These are phyloP conservation scores for Turdus rufiventris DNA, from an alignment of 2,113 vertebrate species.

Conservation along the genomic window DNA sequence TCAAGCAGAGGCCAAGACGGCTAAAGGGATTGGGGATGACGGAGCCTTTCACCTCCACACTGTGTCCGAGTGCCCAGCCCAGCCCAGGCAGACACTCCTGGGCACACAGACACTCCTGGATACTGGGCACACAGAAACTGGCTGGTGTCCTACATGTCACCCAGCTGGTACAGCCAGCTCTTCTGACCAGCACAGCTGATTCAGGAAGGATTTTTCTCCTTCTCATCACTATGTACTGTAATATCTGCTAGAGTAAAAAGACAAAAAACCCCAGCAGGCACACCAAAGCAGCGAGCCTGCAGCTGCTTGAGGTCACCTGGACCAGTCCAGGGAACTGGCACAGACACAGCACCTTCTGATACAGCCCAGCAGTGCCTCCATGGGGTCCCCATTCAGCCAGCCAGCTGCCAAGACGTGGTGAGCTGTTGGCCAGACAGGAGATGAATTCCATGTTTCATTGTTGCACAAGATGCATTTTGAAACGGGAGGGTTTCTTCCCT, in stretches of 20 bases:
- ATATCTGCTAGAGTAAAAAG: neutral
- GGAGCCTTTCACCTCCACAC: neutral
- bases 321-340: neutral
- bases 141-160: neutral
- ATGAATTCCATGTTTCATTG: neutral
- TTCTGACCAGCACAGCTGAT: neutral
- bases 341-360: neutral
- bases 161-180: neutral
- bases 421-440: neutral
- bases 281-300: neutral
- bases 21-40: constrained; percentile 49
- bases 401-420: neutral
- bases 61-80: neutral
- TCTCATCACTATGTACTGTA: neutral
- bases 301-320: neutral
- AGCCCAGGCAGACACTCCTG: fast-evolving
- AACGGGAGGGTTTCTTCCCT: neutral
- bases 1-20: constrained; percentile 19
- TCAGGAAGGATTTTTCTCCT: neutral
- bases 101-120: neutral
- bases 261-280: neutral
- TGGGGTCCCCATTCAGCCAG: neutral
- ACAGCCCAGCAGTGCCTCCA: neutral
- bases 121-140: fast-evolving
- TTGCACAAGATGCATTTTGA: neutral